phyloP scores from a whole-genome alignment of 2,113 vertebrate species.

The Indicator maculatus region DNA sequence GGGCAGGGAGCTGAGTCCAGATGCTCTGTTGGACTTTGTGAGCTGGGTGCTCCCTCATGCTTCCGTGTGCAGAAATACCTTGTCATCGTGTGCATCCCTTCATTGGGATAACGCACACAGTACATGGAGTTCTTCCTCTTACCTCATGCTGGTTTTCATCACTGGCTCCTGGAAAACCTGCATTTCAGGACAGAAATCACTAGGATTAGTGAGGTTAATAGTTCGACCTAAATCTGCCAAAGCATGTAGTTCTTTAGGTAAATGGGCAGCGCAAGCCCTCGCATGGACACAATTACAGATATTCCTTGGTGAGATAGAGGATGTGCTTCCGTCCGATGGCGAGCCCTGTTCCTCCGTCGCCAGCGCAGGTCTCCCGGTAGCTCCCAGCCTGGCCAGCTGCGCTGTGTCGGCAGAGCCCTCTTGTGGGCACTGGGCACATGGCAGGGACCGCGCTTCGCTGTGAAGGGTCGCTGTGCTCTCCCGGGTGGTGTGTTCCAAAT shows the following conservation, averaged over 20 bases:
- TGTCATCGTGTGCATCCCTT: fast-evolving
- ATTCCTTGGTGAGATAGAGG: neutral
- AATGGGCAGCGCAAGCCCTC: neutral
- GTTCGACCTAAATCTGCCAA: neutral
- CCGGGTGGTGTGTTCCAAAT: neutral
- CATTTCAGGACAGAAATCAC: neutral
- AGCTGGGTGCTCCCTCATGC: neutral
- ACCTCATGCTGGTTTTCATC: neutral
- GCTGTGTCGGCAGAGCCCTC: neutral
- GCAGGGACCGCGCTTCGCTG: fast-evolving
- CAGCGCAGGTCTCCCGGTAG: neutral
- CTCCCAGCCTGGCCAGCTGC: neutral
- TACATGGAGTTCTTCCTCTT: fast-evolving
- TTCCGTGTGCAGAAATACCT: neutral
- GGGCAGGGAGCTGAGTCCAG: neutral
- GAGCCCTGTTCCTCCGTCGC: neutral
- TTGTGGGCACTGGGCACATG: neutral
- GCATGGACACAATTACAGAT: neutral
- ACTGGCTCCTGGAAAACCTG: neutral
- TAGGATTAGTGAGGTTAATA: neutral
- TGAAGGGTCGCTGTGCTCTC: neutral
- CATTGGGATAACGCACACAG: fast-evolving
- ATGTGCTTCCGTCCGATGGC: fast-evolving
- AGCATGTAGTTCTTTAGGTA: neutral
- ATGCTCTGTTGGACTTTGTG: neutral